A percentile compares a stretch with the other conserved stretches of the same genome.
phyloP scores from a whole-genome alignment of 2,113 vertebrate genomes.

The Leptosomus discolor region DNA sequence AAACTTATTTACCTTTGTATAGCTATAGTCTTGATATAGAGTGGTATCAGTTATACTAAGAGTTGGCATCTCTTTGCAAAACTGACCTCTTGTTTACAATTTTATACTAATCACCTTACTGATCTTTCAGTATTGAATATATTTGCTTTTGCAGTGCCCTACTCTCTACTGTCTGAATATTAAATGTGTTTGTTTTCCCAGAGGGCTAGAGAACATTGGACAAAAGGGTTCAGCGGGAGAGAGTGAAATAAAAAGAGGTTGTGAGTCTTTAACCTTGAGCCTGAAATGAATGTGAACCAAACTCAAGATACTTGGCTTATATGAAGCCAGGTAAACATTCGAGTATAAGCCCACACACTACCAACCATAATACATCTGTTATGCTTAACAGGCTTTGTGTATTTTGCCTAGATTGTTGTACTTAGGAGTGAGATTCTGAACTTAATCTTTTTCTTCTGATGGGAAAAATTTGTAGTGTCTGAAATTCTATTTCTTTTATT shows the following conservation, averaged over 20 bases:
- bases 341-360: conserved; percentile 81
- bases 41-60: not conserved
- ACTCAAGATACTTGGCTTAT: conserved; percentile 83
- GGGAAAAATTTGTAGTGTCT: conserved; percentile 6
- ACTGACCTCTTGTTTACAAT: conserved; percentile 60
- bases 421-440: conserved; percentile 13
- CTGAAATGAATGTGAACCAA: conserved; percentile 89
- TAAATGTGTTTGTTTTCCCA: conserved; percentile 98
- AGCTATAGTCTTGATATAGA: not conserved
- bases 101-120: conserved; percentile 65
- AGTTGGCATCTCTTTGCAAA: conserved; percentile 71
- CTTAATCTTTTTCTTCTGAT: conserved; percentile 38
- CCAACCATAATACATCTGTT: conserved; percentile 43
- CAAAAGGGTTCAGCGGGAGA: conserved; percentile 96
- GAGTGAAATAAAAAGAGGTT: conserved; percentile 99
- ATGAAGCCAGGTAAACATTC: conserved; percentile 95
- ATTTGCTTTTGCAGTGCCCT: conserved; percentile 74
- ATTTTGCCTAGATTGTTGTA: conserved; percentile 31
- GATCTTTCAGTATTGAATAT: conserved; percentile 74
- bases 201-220: conserved; percentile 99
- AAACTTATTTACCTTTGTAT: not conserved
- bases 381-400: conserved; percentile 25
- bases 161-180: conserved; percentile 90
- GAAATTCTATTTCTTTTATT: conserved; percentile 47
- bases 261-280: conserved; percentile 94